Percentiles rank a stretch among this genome's conserved stretches.
Evolutionary conservation across 1,140 invertebrate genomes (phyloP).

Genomic region (Rhopalosiphum maidis): DNA sequence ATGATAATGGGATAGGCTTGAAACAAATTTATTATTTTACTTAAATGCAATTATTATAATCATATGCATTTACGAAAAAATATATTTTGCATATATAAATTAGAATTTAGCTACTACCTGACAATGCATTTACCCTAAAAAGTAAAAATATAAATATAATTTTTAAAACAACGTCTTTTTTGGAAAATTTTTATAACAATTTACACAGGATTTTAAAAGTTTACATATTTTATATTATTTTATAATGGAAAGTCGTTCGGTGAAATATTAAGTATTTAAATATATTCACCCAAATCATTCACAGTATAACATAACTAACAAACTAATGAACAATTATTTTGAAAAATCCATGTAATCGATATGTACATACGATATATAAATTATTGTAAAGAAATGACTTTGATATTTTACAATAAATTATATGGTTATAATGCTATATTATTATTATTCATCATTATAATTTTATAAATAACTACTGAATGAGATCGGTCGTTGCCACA

Average conservation of each 20-base stretch:
- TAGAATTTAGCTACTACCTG: too few species aligned
- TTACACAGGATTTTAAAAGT: neutral
- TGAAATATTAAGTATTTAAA: neutral
- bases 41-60: neutral
- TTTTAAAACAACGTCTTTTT: too few species aligned
- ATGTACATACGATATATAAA: neutral
- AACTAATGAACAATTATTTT: too few species aligned
- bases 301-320: too few species aligned
- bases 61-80: neutral
- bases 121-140: too few species aligned
- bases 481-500: neutral
- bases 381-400: neutral
- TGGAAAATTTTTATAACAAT: neutral
- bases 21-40: neutral
- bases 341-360: neutral
- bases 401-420: neutral
- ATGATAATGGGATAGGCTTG: neutral
- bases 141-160: too few species aligned
- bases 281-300: neutral
- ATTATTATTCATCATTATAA: conserved; percentile 7
- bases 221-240: neutral
- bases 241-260: neutral
- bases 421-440: neutral
- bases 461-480: neutral
- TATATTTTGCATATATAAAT: neutral